A percentile compares a stretch with the other conserved stretches of the same genome.
phyloP scores from a whole-genome alignment of 2,113 vertebrate species.

The Ahaetulla prasina region DNA sequence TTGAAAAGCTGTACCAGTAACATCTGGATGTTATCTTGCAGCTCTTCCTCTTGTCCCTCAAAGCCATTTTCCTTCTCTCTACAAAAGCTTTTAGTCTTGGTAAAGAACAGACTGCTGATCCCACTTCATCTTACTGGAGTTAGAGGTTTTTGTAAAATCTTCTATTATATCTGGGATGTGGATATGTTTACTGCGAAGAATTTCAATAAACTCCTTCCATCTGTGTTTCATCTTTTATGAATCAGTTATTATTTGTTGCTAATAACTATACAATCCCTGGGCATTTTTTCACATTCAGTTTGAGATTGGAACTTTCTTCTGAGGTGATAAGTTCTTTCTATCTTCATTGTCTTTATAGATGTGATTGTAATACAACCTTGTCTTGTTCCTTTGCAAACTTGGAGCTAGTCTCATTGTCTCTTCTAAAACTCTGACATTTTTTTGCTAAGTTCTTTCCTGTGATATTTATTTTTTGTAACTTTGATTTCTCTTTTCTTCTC shows the following conservation, averaged over 20 bases:
- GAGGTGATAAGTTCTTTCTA: background rate
- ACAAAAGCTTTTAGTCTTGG: background rate
- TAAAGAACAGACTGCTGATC: background rate
- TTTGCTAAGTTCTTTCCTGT: background rate
- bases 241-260: background rate
- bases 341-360: background rate
- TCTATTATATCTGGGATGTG: background rate
- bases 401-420: background rate
- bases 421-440: background rate
- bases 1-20: background rate
- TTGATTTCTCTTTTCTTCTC: background rate
- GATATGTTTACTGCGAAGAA: background rate
- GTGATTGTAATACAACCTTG: background rate
- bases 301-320: background rate
- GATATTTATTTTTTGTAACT: background rate
- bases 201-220: background rate
- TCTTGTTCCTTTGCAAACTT: background rate
- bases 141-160: background rate
- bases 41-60: background rate
- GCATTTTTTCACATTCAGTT: background rate
- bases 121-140: background rate
- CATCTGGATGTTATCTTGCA: background rate
- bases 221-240: background rate
- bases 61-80: background rate
- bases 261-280: background rate